phyloP scores from a whole-genome alignment of 2,797 vertebrate species.

The Rhabdomys pumilio region DNA sequence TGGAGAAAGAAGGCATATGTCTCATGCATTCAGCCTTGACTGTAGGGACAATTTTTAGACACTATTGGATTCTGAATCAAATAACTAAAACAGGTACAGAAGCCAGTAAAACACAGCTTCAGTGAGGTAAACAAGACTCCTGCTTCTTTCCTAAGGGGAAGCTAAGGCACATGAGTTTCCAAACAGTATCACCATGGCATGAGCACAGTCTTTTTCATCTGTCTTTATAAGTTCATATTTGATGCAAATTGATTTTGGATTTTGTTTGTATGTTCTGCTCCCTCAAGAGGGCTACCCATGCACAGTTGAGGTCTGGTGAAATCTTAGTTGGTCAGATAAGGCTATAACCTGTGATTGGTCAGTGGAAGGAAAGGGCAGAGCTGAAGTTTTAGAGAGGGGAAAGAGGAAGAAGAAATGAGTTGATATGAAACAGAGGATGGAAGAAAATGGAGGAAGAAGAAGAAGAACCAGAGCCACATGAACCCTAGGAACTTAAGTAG shows the following conservation, averaged over 20 bases:
- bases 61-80: slow-evolving; percentile 56
- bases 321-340: too few relatives aligned
- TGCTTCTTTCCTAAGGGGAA: neutral
- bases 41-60: slow-evolving; percentile 67
- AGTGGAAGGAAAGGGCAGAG: too few relatives aligned
- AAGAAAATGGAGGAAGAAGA: too few relatives aligned
- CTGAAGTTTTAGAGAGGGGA: too few relatives aligned
- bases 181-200: neutral
- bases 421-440: too few relatives aligned
- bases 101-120: neutral
- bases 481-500: too few relatives aligned
- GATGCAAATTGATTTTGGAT: neutral
- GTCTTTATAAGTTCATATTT: neutral
- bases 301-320: too few relatives aligned
- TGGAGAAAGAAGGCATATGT: neutral
- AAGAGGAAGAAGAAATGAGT: too few relatives aligned
- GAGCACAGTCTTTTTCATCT: neutral
- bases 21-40: neutral
- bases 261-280: too few relatives aligned
- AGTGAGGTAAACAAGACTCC: neutral
- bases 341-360: too few relatives aligned
- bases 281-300: too few relatives aligned
- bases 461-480: too few relatives aligned
- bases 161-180: neutral
- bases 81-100: slow-evolving; percentile 46